phyloP scores from a whole-genome alignment of 2,797 vertebrate species.

The Danio tinwini region DNA sequence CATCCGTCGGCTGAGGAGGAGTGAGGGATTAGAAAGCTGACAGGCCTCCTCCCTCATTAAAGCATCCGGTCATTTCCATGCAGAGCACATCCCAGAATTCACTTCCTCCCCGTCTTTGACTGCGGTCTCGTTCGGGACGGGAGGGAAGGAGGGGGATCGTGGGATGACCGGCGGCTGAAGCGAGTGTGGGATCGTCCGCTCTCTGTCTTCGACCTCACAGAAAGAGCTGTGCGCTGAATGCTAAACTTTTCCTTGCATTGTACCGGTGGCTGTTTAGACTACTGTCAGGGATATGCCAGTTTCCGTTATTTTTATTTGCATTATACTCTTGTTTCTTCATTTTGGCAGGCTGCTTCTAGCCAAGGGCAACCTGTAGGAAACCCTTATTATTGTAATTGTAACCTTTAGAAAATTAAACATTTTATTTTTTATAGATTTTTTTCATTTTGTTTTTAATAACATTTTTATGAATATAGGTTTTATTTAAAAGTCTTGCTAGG shows the following conservation, averaged over 20 bases:
- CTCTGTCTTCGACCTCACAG: conserved; percentile 35
- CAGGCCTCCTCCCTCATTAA: conserved; percentile 40
- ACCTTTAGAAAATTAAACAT: too few species aligned
- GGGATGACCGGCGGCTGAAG: conserved; percentile 36
- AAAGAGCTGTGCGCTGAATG: conserved; percentile 15
- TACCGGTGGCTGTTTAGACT: conserved; percentile 24
- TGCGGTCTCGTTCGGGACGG: background rate
- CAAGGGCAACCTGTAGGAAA: too few species aligned
- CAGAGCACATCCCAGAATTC: conserved; percentile 35
- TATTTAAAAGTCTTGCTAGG: too few species aligned
- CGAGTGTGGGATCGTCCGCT: conserved; percentile 46
- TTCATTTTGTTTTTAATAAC: background rate
- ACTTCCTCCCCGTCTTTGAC: conserved; percentile 50
- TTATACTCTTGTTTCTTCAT: background rate
- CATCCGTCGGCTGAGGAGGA: conserved; percentile 17
- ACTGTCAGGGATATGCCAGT: background rate
- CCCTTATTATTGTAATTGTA: too few species aligned
- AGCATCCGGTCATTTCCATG: conserved; percentile 52
- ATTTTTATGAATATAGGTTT: background rate
- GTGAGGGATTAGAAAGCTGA: conserved; percentile 36
- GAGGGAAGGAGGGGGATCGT: conserved; percentile 33
- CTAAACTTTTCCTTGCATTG: conserved; percentile 18
- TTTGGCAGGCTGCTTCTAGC: background rate
- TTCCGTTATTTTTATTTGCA: background rate
- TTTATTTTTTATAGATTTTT: too few species aligned